Conservation (phyloP, 2,888 invertebrate genomes). For the Lobophora halterata region DNA sequence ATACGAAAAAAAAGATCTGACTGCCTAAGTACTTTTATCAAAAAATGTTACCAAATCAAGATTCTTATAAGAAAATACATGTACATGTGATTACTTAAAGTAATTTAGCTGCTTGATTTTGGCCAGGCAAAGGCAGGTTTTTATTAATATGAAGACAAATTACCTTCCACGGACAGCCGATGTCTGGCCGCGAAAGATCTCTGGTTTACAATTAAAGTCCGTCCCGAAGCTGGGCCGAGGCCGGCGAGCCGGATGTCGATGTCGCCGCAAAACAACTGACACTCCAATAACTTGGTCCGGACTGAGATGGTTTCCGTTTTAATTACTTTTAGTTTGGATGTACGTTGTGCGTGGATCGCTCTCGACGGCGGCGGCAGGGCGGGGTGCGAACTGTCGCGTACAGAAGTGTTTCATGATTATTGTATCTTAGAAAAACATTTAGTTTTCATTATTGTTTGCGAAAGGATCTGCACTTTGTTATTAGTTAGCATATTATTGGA, state of each 20-base stretch:
- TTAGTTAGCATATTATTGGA: too few species aligned
- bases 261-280: conserved; percentile 36
- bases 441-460: too few species aligned
- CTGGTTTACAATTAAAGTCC: conserved; percentile 40
- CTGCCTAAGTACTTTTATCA: too few species aligned
- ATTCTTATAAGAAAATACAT: too few species aligned
- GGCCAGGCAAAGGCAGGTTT: too few species aligned
- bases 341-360: conserved; percentile 24
- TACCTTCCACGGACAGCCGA: not conserved
- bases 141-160: not conserved
- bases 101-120: too few species aligned
- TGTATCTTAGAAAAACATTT: too few species aligned
- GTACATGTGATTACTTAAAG: too few species aligned
- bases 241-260: not conserved
- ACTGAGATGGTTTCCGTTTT: conserved; percentile 32
- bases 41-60: too few species aligned
- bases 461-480: too few species aligned
- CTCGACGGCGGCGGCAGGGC: conserved; percentile 11
- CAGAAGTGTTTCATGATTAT: too few species aligned
- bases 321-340: conserved; percentile 36
- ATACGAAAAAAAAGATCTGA: too few species aligned
- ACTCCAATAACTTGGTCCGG: conserved; percentile 36
- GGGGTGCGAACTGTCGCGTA: conserved; percentile 10
- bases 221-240: conserved; percentile 7
- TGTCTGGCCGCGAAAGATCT: conserved; percentile 32